Percentiles rank a stretch among this genome's conserved stretches.
These are phyloP conservation scores for Melanerpes formicivorus DNA, from an alignment of 2,113 vertebrate species.

Conservation along the genomic window DNA sequence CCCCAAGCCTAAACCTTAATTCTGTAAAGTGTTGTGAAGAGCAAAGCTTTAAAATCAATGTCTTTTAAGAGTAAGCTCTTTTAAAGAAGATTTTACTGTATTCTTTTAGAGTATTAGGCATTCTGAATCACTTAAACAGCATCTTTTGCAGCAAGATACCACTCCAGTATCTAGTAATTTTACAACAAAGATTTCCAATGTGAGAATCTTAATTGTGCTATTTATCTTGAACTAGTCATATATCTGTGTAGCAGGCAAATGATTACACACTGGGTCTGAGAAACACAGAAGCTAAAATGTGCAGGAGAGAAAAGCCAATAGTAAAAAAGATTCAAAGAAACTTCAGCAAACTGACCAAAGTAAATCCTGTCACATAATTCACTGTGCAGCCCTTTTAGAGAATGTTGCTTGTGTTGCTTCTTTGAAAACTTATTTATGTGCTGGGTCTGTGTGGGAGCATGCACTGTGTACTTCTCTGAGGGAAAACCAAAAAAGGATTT, in stretches of 20 bases:
- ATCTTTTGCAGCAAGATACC: background rate
- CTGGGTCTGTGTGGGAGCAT: background rate
- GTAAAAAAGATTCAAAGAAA: background rate
- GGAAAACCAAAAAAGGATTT: background rate
- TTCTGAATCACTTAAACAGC: background rate
- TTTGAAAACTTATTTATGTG: background rate
- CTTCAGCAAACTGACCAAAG: background rate
- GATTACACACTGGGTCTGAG: background rate
- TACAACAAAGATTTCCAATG: background rate
- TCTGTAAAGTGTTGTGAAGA: background rate
- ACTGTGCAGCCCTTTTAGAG: background rate
- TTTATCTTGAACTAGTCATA: conserved; percentile 2
- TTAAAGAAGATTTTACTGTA: background rate
- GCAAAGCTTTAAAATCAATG: background rate
- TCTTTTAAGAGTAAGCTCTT: background rate
- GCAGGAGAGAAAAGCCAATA: background rate
- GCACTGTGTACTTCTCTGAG: background rate
- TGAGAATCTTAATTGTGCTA: background rate
- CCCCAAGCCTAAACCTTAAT: background rate
- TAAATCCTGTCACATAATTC: background rate
- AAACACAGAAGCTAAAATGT: background rate
- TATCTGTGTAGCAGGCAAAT: background rate
- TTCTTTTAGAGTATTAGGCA: background rate
- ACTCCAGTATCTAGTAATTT: background rate
- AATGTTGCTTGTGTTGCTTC: background rate